Evolutionary conservation across 2,888 invertebrate species (phyloP), one percentile per base, ranked within the genome.

Genomic region (Ormia ochracea): DNA sequence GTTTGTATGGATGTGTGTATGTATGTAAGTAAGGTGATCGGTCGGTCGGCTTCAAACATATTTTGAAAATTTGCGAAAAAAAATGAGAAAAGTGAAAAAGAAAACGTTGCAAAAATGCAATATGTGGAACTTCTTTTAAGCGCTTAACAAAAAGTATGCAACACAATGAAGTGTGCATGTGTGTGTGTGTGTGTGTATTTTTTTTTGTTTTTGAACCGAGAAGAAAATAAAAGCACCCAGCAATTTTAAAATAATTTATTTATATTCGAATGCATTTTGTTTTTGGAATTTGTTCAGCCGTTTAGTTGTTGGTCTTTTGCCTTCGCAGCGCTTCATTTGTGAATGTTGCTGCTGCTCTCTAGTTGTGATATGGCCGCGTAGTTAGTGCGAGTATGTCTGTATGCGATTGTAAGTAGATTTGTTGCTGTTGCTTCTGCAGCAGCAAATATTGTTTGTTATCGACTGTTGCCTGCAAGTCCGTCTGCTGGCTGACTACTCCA

Each of bases 241-340:
- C 59, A 43, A 36, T 68, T 63, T 76, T 76, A 76, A 80, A 76
- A 76, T 59, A 76, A 54, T 76, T 80, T 73, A 75, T 75, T 79
- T 70, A 69, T 69, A 65, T 78, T 76, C 56, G 38, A 72, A 72
- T 69, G 58, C 73, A 74, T 65, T 65, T 70, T 56, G 73, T 63
- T 56, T 56, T 78, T 66, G 54, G 61, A 69, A 61, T 72, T 76
- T 50, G 33, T 72, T 50, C 14, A 33, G 61, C 41, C 21, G 38
- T n/a, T n/a, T n/a, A n/a, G n/a, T 61, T 61, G 48, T 54, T 63
- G 56, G 45, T 59, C 33, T 21, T 59, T 48, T 14, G 23, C 21
- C 41, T 68, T 72, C 28, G 76, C 72, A 63, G 80, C 76, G 80
- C 80, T 80, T 80, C 76, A 80, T 80, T 80, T 76, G 80, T 76